Evolutionary conservation across 2,888 invertebrate species (phyloP), one percentile per base, ranked within the genome.

Genomic region (Eupithecia pulchellata): DNA sequence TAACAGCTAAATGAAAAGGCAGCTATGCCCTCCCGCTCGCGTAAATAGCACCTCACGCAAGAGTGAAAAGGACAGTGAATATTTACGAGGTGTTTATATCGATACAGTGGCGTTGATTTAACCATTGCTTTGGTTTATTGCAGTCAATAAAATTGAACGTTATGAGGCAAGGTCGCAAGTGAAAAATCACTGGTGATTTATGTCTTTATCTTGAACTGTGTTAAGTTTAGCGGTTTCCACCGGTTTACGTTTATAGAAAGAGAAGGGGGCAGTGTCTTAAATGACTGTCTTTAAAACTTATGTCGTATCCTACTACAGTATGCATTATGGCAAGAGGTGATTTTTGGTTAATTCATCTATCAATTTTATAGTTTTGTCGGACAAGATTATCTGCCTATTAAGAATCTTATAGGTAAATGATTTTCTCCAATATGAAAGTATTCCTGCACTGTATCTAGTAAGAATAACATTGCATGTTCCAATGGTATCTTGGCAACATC

Each of bases 111-210:
- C 89, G 93, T 90, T 93, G 93, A 93, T 93, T 91, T 92, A 93
- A 93, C 91, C 92, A 94, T 92, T 93, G 91, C 91, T 90, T 92
- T 93, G 87, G 91, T 93, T 92, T 93, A 94, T 94, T 91, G 91
- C 90, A 92, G 91, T 91, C 93, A 92, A 93, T 94, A 94, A 94
- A 94, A 92, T 91, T 93, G 89, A 92, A 89, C 89, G 92, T 92
- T 94, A 94, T 92, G 92, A 94, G 93, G 90, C 94, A 94, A 94
- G 94, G 94, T 91, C 93, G 92, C 85, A 85, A 86, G 88, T 89
- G 91, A 91, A 91, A 91, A 89, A 91, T 88, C 82, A 85, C 84
- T 75, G 84, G 36, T 90, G 90, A 93, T 92, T 93, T 89, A 92
- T 91, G 91, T 89, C 92, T 93, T 90, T 79, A 92, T 93, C 86